phyloP scores from a whole-genome alignment of 2,888 invertebrate species.

The Encarsia formosa region DNA sequence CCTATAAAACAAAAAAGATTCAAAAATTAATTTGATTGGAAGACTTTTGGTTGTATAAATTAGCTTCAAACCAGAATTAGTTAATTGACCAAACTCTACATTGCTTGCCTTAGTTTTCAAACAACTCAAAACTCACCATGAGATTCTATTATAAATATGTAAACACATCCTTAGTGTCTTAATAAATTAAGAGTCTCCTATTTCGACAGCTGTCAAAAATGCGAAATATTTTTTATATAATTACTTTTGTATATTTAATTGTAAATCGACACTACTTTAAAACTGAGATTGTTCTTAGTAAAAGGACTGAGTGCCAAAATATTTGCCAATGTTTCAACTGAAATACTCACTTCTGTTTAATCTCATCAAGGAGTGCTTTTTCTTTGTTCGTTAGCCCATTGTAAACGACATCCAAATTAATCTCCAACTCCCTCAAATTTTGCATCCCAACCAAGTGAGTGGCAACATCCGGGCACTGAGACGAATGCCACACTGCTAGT shows the following conservation, averaged over 20 bases:
- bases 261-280: too few relatives aligned
- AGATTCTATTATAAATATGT: conserved; percentile 17
- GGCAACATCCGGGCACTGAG: conserved; percentile 59
- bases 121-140: conserved; percentile 24
- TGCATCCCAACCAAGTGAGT: conserved; percentile 77
- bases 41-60: background rate
- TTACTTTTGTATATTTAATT: too few relatives aligned
- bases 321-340: too few relatives aligned
- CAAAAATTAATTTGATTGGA: background rate
- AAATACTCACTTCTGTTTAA: conserved; percentile 60
- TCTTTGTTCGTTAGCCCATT: conserved; percentile 67
- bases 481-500: conserved; percentile 65
- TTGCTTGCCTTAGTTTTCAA: conserved; percentile 5
- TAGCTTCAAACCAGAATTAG: background rate
- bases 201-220: conserved; percentile 39
- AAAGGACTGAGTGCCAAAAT: too few relatives aligned
- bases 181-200: conserved; percentile 38
- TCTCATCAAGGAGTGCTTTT: conserved; percentile 57
- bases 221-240: conserved; percentile 28
- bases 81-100: background rate
- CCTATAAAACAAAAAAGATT: conserved; percentile 36
- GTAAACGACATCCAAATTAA: conserved; percentile 62
- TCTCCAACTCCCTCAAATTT: conserved; percentile 58
- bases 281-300: too few relatives aligned
- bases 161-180: conserved; percentile 31